Evolutionary conservation across 2,113 vertebrate species (phyloP).

Genomic region (Beaufortia kweichowensis): DNA sequence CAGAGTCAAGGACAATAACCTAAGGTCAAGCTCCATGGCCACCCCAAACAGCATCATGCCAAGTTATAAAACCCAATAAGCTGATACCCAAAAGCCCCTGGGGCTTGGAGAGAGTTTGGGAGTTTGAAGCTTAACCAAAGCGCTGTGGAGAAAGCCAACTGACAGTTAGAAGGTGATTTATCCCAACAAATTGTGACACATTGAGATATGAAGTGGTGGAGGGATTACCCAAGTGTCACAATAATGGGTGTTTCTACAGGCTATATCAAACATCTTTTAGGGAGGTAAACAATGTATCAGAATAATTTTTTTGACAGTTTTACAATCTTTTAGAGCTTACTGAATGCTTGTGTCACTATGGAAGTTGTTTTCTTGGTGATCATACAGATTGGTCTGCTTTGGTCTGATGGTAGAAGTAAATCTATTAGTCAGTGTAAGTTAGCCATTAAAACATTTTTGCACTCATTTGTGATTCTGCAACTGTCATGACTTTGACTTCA

Average conservation of each 20-base stretch:
- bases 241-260: conserved; percentile 8
- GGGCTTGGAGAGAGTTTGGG: conserved; percentile 14
- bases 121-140: conserved; percentile 1
- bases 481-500: too few species aligned
- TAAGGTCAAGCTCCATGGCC: conserved; percentile 58
- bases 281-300: conserved; percentile 21
- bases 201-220: conserved; percentile 12
- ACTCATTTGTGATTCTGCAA: too few species aligned
- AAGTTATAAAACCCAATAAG: conserved; percentile 57
- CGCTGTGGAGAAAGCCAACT: neutral
- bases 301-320: conserved; percentile 21
- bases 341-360: neutral
- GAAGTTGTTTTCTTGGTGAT: conserved; percentile 6
- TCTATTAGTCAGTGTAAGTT: too few species aligned
- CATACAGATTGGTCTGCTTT: conserved; percentile 2
- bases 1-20: conserved; percentile 57
- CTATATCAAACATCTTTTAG: conserved; percentile 3
- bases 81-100: conserved; percentile 47
- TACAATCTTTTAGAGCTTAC: neutral
- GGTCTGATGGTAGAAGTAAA: too few species aligned
- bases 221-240: conserved; percentile 28
- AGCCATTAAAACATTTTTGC: too few species aligned
- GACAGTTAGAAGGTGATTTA: conserved; percentile 9
- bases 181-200: conserved; percentile 15
- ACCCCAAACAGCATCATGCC: conserved; percentile 43